Base-by-base conservation (phyloP, 2,113 vertebrate species). In the Phyllostomus discolor region DNA sequence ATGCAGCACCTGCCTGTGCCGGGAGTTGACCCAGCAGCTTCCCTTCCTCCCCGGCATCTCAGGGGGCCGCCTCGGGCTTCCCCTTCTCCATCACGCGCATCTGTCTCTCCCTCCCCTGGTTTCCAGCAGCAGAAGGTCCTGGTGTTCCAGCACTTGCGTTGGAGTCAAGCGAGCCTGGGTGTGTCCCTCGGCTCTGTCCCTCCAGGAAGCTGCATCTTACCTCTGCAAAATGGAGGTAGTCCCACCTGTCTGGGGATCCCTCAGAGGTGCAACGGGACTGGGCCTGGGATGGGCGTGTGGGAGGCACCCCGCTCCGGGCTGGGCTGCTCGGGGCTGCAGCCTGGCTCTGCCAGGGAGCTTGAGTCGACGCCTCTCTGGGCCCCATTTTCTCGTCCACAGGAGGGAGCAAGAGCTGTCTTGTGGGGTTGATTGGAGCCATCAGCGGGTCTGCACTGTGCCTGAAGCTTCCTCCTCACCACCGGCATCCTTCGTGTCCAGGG, bases 201-300 rank as follows among this genome's bases (percentile, higher is more conserved):
- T 72, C 35, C 4, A 0, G 50, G 11, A 33, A 2, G 6, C 52
- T 0, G 0, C 1, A 19, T n/a, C 2, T 67, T 5, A 14, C 20
- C 38, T 41, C 78, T 5, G 12, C 0, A 16, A 22, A 31, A 22
- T 11, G 22, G 46, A 28, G 8, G 4, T 0, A 1, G n/a, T 4
- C 5, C 43, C 0, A 7, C 1, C 43, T 5, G 0, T 0, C 4
- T 7, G 1, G 52, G 22, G 17, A 12, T 52, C 46, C 43, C 0
- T 0, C 0, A 14, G 22, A 31, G 31, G 33, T 1, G 12, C 73
- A 7, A 11, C 50, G 31, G 75, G 33, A n/a, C 10, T 50, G 10
- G 19, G 75, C 31, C 75, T 0, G 17, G 20, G 24, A 50, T 26
- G 6, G 28, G 52, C 70, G 26, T 10, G 8, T 9, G 0, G 1